These are phyloP conservation scores for Meleagris gallopavo DNA, from an alignment of 2,113 vertebrate species.

Conservation along the genomic window DNA sequence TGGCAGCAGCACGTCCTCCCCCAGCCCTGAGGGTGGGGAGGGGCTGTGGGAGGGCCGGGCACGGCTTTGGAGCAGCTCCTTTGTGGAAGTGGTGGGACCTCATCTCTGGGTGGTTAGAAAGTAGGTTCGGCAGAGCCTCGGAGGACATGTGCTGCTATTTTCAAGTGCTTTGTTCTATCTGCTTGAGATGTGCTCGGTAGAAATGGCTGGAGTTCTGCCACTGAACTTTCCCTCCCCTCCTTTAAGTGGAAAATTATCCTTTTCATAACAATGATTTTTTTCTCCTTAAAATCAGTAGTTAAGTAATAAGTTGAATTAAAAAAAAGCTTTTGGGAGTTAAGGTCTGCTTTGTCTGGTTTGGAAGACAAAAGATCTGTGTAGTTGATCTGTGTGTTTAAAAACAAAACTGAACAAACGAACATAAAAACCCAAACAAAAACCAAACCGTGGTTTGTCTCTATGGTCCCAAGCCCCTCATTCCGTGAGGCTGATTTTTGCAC, in stretches of 20 bases:
- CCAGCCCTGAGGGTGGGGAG: neutral
- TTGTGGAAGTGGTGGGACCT: neutral
- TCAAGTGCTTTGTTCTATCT: constrained; percentile 46
- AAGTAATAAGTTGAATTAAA: neutral
- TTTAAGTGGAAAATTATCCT: neutral
- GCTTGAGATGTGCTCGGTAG: neutral
- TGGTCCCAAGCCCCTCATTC: neutral
- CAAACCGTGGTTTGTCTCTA: neutral
- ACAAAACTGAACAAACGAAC: neutral
- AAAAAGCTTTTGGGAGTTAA: neutral
- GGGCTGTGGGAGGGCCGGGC: rapidly evolving
- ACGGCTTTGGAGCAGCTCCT: neutral
- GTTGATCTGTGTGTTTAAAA: neutral
- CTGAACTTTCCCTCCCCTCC: neutral
- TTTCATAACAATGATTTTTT: neutral
- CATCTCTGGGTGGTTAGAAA: neutral
- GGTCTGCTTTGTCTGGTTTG: neutral
- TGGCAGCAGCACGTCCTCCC: rapidly evolving
- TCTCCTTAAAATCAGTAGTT: neutral
- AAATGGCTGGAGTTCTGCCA: constrained; percentile 27
- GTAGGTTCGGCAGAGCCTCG: constrained; percentile 51
- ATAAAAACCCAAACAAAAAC: neutral
- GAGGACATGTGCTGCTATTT: constrained; percentile 38
- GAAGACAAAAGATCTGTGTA: neutral
- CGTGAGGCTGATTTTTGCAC: neutral